These are phyloP conservation scores for Myiozetetes cayanensis DNA, from an alignment of 2,113 vertebrate species.

Conservation along the genomic window DNA sequence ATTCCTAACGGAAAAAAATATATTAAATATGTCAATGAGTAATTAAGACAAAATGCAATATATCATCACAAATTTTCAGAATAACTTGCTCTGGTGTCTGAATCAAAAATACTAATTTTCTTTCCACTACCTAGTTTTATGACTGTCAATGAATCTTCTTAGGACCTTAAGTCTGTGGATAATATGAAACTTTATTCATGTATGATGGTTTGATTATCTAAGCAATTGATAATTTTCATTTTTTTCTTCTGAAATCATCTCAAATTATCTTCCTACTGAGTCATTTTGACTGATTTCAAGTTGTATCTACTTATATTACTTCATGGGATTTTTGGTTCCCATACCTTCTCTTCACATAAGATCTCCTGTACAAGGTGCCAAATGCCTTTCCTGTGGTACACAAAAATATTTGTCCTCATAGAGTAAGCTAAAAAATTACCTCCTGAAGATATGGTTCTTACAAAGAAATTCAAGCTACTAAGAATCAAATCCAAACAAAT, in stretches of 20 bases:
- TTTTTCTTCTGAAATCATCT: not conserved
- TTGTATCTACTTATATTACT: not conserved
- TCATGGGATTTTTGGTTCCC: not conserved
- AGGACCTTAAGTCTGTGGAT: not conserved
- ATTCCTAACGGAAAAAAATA: not conserved
- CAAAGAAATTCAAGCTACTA: not conserved
- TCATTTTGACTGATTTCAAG: not conserved
- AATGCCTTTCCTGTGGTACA: not conserved
- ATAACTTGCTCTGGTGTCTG: not conserved
- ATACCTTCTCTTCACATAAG: not conserved
- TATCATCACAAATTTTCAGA: not conserved
- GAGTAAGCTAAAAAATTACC: not conserved
- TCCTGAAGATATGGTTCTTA: not conserved
- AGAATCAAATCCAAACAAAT: not conserved
- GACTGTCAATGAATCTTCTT: not conserved
- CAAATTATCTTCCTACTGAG: not conserved
- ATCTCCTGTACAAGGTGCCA: not conserved
- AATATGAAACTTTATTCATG: not conserved
- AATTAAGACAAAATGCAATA: not conserved
- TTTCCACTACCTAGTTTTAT: not conserved
- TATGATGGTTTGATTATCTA: not conserved
- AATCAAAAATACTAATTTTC: not conserved
- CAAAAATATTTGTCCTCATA: not conserved
- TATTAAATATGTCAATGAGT: not conserved
- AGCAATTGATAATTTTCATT: not conserved